These are phyloP conservation scores for Psephotus haematonotus DNA, from an alignment of 2,113 vertebrate species.

Conservation along the genomic window DNA sequence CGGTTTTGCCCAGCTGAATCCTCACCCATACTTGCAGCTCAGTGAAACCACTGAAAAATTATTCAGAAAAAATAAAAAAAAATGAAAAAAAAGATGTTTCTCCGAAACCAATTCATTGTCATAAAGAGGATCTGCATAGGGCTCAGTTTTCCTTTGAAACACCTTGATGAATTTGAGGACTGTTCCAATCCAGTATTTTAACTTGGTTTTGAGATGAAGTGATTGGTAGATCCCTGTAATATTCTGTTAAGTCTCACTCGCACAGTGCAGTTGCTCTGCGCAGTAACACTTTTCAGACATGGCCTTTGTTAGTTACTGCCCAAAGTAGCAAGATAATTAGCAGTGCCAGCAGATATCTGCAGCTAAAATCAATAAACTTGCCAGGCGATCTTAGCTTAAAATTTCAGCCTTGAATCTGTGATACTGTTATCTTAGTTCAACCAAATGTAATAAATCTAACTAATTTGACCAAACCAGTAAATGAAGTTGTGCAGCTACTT, in stretches of 20 bases:
- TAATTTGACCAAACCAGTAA: slow-evolving; percentile 18
- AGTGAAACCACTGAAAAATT: background rate
- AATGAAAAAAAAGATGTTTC: background rate
- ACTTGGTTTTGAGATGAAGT: background rate
- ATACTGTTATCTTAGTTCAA: background rate
- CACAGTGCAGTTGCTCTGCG: background rate
- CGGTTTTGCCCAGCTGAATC: background rate
- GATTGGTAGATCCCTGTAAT: background rate
- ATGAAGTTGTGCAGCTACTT: background rate
- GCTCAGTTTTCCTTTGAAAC: background rate
- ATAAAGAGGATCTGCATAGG: background rate
- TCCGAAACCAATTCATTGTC: background rate
- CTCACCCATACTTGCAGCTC: background rate
- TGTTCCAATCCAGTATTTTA: background rate
- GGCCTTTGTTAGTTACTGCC: background rate
- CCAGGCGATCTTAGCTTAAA: background rate
- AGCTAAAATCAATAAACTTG: background rate
- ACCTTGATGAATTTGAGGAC: background rate
- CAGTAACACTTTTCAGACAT: background rate
- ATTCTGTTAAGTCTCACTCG: background rate
- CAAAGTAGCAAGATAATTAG: background rate
- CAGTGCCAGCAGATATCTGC: background rate
- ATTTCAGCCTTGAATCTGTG: background rate
- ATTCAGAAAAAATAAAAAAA: background rate
- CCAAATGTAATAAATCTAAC: background rate